Evolutionary conservation across 2,113 vertebrate genomes (phyloP), one percentile per base, ranked within the genome.

Genomic region (Rhadina sibilatrix): DNA sequence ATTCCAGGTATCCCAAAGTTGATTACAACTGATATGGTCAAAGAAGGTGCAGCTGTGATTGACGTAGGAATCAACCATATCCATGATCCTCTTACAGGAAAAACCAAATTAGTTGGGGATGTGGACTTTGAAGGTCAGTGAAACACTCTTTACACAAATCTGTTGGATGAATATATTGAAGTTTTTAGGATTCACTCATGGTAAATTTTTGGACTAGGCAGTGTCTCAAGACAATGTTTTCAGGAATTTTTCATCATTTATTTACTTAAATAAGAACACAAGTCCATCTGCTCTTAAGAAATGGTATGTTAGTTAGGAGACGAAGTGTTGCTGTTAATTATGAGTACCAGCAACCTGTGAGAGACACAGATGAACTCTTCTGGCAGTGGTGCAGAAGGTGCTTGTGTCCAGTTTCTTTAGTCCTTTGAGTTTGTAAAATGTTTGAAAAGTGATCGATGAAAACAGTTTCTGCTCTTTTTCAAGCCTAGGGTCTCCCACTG

Each of bases 41-140:
- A 99, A 96, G 98, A 98, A 92, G 99, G 99, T 15, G 98, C 98
- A 31, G 97, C 98, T 30, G 98, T 99, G 52, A 99, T 99, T 63
- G 99, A 99, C 3, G 98, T 99, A 25, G 99, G 99, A 27, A 99
- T 99, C 96, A 99, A 99, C 97, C 98, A 98, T 27, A 90, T 99
- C 91, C 96, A 93, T 3, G 98, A 99, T 83, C 98, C 98, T 12
- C 85, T 97, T 35, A 99, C 99, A 11, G 98, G 98, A 56, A 99
- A 98, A 96, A 96, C 98, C 33, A 98, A 98, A 49, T 97, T 99
- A 92, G 98, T 98, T 49, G 99, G 99, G 52, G 99, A 99, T 59
- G 99, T 99, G 92, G 99, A 99, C 97, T 99, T 99, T 94, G 98
- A 99, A 97, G 99, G 99, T 99, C 98, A 98, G 90, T 89, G 66